Base-by-base conservation (phyloP, 2,888 invertebrate genomes). In the Drosophila macrospina region DNA sequence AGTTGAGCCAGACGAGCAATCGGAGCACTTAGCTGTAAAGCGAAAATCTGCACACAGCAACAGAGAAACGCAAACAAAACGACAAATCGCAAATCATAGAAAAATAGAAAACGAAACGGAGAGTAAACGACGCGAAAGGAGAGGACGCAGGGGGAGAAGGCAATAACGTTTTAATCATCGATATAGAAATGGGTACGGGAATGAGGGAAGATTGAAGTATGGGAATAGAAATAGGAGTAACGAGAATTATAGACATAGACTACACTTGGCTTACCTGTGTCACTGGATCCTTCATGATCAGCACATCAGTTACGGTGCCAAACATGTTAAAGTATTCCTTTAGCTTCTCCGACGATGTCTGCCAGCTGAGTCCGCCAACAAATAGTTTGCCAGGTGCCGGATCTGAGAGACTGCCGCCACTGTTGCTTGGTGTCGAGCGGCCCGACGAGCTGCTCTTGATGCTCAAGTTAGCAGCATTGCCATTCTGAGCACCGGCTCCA, bases 211-310 rank as follows among this genome's bases (percentile, higher is more conserved):
- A 41, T 41, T 48, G 48, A 39, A n/a, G 48, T 28, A 52, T 47
- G 34, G 56, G 24, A 30, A 34, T 34, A 32, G 20, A 30, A 64
- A 61, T 60, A 30, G 45, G 55, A 67, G 16, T 37, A 60, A 36
- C 48, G 20, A 16, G 36, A 50, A 61, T 16, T 37, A 24, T 15
- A 50, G 11, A 48, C 44, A 72, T 67, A 70, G 81, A 89, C 75
- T 74, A 80, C 79, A 59, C 45, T 74, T 60, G 56, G 69, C 93
- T 93, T 93, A 97, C 97, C 96, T 97, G 97, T 76, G 97, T 97
- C 37, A 97, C 96, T 0, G 97, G 97, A 92, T 98, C 97, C 93
- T 97, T 97, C 97, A 98, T 97, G 89, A 98, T 97, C 72, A 97
- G 94, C 61, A 98, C 97, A 91, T 98, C 97, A 32, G 97, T 96